phyloP scores from a whole-genome alignment of 2,888 invertebrate species.

The Scaptomyza caliginosa region DNA sequence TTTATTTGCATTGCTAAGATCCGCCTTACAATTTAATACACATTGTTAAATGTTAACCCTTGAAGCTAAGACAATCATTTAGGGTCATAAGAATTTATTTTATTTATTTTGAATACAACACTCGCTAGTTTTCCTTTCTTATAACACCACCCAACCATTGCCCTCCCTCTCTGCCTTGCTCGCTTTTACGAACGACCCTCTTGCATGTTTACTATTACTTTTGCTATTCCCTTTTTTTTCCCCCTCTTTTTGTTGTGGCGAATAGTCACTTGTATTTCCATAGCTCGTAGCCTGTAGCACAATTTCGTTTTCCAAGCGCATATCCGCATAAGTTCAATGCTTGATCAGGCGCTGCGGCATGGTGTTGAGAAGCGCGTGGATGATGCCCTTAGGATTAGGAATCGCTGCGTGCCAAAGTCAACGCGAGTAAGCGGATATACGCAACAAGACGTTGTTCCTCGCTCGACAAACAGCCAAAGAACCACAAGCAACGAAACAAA shows the following conservation, averaged over 20 bases:
- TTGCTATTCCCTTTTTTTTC: constrained; percentile 26
- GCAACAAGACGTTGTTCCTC: constrained; percentile 27
- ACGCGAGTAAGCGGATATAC: constrained; percentile 64
- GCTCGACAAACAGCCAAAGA: constrained; percentile 4
- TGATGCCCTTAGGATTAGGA: constrained; percentile 42
- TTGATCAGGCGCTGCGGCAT: constrained; percentile 1
- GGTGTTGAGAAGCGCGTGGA: constrained; percentile 6
- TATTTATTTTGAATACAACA: no score
- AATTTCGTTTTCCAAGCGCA: constrained; percentile 69
- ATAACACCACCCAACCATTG: neutral
- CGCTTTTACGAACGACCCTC: no score
- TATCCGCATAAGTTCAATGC: constrained; percentile 54
- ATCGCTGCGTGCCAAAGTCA: constrained; percentile 57
- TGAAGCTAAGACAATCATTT: constrained; percentile 21
- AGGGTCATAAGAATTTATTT: neutral
- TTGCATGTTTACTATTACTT: constrained; percentile 49
- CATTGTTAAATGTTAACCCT: constrained; percentile 2
- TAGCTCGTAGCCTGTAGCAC: constrained; percentile 40
- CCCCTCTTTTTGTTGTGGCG: constrained; percentile 9
- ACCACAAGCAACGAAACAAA: constrained; percentile 12
- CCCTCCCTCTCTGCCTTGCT: neutral
- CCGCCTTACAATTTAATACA: neutral
- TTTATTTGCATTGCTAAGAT: neutral
- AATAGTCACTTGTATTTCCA: constrained; percentile 51
- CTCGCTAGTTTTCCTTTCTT: neutral